phyloP scores from a whole-genome alignment of 2,797 vertebrate genomes.

The Sebastes oblongus region DNA sequence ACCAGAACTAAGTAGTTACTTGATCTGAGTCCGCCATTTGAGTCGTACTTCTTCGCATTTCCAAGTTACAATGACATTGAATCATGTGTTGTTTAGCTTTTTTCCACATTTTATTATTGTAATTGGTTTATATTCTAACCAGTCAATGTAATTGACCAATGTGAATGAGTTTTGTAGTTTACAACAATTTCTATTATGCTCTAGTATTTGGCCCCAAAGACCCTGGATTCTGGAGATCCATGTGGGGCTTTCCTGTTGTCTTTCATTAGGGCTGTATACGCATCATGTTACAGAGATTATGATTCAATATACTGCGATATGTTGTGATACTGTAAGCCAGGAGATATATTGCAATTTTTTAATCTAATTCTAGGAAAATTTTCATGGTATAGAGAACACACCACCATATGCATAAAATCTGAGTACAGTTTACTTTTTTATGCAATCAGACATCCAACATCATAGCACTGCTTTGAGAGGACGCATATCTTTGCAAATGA shows the following conservation, averaged over 20 bases:
- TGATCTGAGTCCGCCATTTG: neutral
- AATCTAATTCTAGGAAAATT: too few species aligned
- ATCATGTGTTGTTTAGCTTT: neutral
- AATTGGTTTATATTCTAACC: neutral
- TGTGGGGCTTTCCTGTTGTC: neutral
- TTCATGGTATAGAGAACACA: too few species aligned
- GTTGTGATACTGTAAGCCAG: too few species aligned
- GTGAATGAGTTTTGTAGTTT: neutral
- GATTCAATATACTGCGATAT: too few species aligned
- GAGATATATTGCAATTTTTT: too few species aligned
- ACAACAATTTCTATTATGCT: neutral
- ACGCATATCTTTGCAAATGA: too few species aligned
- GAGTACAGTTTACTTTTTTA: too few species aligned
- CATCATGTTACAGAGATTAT: too few species aligned
- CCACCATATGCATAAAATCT: too few species aligned
- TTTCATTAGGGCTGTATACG: too few species aligned
- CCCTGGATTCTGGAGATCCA: neutral
- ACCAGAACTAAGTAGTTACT: neutral
- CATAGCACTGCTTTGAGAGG: too few species aligned
- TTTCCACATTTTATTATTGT: neutral
- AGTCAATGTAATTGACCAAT: neutral
- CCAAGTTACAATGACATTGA: neutral
- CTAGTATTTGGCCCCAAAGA: neutral
- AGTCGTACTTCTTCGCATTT: neutral
- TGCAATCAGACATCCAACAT: too few species aligned